These are phyloP conservation scores for Megaceryle torquata DNA, from an alignment of 2,113 vertebrate genomes.

Conservation along the genomic window DNA sequence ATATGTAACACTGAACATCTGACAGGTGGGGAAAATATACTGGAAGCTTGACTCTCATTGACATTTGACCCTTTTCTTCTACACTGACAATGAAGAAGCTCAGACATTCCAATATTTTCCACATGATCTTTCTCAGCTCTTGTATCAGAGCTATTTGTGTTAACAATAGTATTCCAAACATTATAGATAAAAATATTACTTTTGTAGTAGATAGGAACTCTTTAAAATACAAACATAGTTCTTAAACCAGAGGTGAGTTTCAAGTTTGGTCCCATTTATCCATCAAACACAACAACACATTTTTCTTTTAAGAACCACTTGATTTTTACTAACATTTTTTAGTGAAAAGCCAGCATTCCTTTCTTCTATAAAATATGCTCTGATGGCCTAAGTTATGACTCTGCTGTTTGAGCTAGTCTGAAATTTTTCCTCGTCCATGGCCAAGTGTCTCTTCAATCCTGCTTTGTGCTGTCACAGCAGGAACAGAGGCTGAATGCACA, in stretches of 20 bases:
- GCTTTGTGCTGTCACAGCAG: slow-evolving; percentile 58
- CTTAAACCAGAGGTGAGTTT: not conserved
- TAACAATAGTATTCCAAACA: not conserved
- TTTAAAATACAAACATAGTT: not conserved
- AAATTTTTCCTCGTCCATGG: slow-evolving; percentile 26
- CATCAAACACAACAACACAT: not conserved
- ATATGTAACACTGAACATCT: not conserved
- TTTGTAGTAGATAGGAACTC: not conserved
- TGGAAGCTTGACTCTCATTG: not conserved
- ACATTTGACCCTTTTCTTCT: not conserved
- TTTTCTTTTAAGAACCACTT: slow-evolving; percentile 14
- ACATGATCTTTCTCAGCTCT: not conserved
- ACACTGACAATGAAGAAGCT: not conserved
- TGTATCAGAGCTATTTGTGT: not conserved
- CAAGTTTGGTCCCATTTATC: not conserved
- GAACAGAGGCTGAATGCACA: slow-evolving; percentile 33
- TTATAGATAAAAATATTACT: not conserved
- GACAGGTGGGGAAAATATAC: not conserved
- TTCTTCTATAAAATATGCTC: slow-evolving; percentile 30
- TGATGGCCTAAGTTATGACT: slow-evolving; percentile 47
- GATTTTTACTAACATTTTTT: not conserved
- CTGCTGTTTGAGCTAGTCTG: not conserved
- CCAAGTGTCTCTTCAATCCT: slow-evolving; percentile 56
- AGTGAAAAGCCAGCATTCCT: not conserved
- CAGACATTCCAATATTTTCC: not conserved